phyloP scores from a whole-genome alignment of 2,797 vertebrate genomes.

The Chanos chanos region DNA sequence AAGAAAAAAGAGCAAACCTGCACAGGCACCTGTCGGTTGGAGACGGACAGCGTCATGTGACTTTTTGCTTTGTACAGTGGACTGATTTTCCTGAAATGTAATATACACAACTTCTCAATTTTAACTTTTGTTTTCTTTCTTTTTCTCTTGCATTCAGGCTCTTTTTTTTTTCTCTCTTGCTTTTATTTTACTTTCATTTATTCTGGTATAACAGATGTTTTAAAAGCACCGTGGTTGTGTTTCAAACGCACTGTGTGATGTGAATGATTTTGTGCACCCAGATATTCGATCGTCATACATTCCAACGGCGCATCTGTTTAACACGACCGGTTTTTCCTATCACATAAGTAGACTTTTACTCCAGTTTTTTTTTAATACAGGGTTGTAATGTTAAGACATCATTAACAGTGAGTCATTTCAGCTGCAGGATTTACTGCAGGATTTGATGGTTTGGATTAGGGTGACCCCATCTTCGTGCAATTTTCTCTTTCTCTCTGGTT shows the following conservation, averaged over 20 bases:
- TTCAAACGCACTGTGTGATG: constrained; percentile 44
- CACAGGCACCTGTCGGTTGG: background rate
- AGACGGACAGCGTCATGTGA: background rate
- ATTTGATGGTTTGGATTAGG: too few species aligned
- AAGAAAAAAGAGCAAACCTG: background rate
- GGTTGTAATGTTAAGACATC: background rate
- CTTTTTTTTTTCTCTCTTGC: constrained; percentile 43
- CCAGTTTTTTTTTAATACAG: too few species aligned
- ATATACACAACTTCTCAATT: constrained; percentile 28
- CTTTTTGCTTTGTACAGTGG: constrained; percentile 39
- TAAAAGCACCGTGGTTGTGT: too few species aligned
- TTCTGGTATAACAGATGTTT: constrained; percentile 50
- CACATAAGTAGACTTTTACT: background rate
- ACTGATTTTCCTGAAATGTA: constrained; percentile 46
- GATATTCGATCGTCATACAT: too few species aligned
- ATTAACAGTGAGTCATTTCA: background rate
- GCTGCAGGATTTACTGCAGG: background rate
- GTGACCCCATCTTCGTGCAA: too few species aligned
- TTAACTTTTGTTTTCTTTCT: constrained; percentile 19
- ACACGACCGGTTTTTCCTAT: constrained; percentile 50
- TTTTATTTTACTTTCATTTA: constrained; percentile 2
- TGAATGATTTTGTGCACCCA: constrained; percentile 3
- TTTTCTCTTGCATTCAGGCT: constrained; percentile 20
- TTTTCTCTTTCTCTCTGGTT: too few species aligned
- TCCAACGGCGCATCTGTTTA: too few species aligned